A percentile compares a stretch with the other conserved stretches of the same genome.
Evolutionary conservation across 2,797 vertebrate species (phyloP).

Genomic region (Pteronotus mesoamericanus): DNA sequence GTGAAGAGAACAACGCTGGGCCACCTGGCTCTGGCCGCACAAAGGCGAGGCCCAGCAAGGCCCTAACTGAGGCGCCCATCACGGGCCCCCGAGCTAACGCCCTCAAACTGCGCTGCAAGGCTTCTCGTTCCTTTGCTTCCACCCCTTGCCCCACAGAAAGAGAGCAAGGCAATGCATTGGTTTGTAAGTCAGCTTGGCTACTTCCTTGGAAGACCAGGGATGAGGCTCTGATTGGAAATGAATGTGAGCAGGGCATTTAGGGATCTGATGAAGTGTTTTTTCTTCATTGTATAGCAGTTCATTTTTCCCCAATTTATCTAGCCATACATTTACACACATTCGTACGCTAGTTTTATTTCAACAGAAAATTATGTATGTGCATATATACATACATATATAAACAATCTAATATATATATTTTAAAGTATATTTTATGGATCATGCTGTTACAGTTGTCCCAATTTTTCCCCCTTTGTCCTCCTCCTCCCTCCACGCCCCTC

Average conservation of each 20-base stretch:
- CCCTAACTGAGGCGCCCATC: slow-evolving; percentile 89
- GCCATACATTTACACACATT: not conserved
- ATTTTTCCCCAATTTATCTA: not conserved
- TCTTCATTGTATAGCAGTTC: not conserved
- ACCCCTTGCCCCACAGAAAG: not conserved
- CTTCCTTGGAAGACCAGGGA: not conserved
- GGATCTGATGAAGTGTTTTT: not conserved
- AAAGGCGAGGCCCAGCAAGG: slow-evolving; percentile 90
- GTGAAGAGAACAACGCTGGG: slow-evolving; percentile 90
- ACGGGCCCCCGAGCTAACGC: slow-evolving; percentile 62
- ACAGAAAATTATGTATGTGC: not conserved
- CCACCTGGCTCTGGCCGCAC: slow-evolving; percentile 93
- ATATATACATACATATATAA: not conserved
- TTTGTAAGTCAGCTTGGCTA: not conserved
- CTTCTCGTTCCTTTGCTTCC: not conserved
- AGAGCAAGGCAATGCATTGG: not conserved
- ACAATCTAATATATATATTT: not conserved
- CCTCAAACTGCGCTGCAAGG: slow-evolving; percentile 47
- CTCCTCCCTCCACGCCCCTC: too few relatives aligned
- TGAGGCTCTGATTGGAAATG: accelerated
- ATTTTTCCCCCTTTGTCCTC: too few relatives aligned
- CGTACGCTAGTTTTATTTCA: not conserved
- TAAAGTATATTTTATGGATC: too few relatives aligned
- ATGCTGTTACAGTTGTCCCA: too few relatives aligned
- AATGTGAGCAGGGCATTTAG: accelerated